A percentile compares a stretch with the other conserved stretches of the same genome.
Conservation (phyloP, 1,140 invertebrate species). For the Colletes gigas region DNA sequence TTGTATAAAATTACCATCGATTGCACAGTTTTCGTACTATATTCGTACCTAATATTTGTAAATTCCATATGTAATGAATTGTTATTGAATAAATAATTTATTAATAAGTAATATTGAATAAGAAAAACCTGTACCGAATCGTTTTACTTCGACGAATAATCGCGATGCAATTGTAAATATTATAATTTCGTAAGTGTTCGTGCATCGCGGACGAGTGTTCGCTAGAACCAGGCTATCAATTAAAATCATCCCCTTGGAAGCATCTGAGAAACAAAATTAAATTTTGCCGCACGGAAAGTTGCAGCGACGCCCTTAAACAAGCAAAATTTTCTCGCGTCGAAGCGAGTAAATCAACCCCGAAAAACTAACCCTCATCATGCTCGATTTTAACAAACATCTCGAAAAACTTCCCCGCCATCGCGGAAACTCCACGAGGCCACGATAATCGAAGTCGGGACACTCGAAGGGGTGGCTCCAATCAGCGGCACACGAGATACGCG, state of each 20-base stretch:
- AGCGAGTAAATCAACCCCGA: constrained; percentile 42
- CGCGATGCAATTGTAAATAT: too few species aligned
- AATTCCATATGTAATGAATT: too few species aligned
- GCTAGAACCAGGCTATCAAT: background rate
- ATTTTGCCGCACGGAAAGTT: constrained; percentile 15
- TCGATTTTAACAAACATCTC: constrained; percentile 53
- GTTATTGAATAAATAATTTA: too few species aligned
- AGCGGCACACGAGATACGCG: constrained; percentile 58
- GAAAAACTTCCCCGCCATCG: constrained; percentile 51
- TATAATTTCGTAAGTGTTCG: too few species aligned
- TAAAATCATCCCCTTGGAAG: constrained; percentile 15
- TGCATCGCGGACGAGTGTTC: background rate
- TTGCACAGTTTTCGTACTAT: too few species aligned
- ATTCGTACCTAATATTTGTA: too few species aligned
- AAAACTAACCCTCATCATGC: constrained; percentile 42
- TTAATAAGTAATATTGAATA: too few species aligned
- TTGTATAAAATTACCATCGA: too few species aligned
- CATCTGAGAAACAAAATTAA: constrained; percentile 1
- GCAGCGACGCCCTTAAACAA: constrained; percentile 18
- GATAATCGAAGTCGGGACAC: constrained; percentile 58
- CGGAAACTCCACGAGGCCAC: constrained; percentile 41
- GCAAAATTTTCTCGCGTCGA: constrained; percentile 41
- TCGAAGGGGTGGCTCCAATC: constrained; percentile 67
- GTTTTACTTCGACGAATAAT: too few species aligned
- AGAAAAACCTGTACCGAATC: too few species aligned